Evolutionary conservation across 2,888 invertebrate species (phyloP), one percentile per base, ranked within the genome.

Genomic region (Elysia crispata): DNA sequence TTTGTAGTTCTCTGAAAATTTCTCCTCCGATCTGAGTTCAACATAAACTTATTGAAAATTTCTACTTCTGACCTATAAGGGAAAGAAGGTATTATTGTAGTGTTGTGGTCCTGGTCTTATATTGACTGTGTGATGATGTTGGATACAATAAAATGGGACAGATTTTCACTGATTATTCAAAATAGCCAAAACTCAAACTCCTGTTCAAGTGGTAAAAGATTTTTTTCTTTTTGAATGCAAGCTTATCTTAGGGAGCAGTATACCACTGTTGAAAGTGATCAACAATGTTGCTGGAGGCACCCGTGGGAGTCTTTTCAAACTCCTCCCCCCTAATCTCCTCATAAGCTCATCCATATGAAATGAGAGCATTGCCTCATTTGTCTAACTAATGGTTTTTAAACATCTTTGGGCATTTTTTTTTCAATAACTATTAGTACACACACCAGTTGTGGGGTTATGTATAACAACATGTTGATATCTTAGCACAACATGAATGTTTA

Each of bases 281-380:
- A 20, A 54, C 54, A 54, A 54, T 54, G 54, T 54, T 54, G 54
- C 23, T 64, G 64, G 23, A 64, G 11, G 64, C 64, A 64, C 23
- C 64, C 64, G 11, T 64, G 13, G 64, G 64, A 23, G 23, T 18
- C 64, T 64, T 64, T 23, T 23, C 23, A 23, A n/a, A 64, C 25
- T 64, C n/a, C 64, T 23, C 64, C 25, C 64, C 18, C 64, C n/a
- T n/a, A n/a, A n/a, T n/a, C n/a, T n/a, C n/a, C 64, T 18, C 64
- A 64, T 64, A 64, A 64, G 23, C 25, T 64, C 64, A 23, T 64
- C 64, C 64, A 64, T 18, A 64, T 64, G 64, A n/a, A 23, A 64
- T 64, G 64, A 23, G n/a, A 64, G 64, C 64, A 64, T 64, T 8
- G n/a, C 64, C 25, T 64, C 64, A 64, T 64, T 64, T 23, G 64